Percentiles rank a stretch among this genome's conserved stretches.
phyloP scores from a whole-genome alignment of 2,113 vertebrate genomes.

The Callopanchax toddi region DNA sequence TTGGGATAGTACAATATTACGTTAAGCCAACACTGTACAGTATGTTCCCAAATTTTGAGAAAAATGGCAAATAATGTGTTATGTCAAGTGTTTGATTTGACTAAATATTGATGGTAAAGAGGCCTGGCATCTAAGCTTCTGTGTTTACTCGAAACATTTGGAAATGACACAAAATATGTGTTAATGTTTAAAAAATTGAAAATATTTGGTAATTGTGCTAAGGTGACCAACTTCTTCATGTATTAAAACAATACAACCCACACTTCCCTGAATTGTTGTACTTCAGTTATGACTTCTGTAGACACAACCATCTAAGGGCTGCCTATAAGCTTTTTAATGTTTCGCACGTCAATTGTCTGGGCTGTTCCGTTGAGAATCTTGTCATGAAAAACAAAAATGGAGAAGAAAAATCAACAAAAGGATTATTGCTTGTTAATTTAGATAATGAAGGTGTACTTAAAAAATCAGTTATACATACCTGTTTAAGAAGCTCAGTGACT shows the following conservation, averaged over 20 bases:
- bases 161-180: no score
- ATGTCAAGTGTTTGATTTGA: no score
- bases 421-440: background rate
- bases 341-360: background rate
- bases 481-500: conserved; percentile 8
- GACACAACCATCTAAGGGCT: background rate
- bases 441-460: background rate
- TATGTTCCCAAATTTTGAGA: no score
- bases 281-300: background rate
- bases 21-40: no score
- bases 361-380: conserved; percentile 32
- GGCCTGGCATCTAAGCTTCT: no score
- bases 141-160: no score
- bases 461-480: conserved; percentile 27
- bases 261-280: background rate
- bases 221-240: no score
- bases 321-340: background rate
- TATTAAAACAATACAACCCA: background rate
- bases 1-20: no score
- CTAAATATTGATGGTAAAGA: no score
- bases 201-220: no score
- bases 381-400: conserved; percentile 35
- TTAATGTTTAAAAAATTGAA: no score
- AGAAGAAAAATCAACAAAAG: conserved; percentile 17
- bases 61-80: no score